Percentiles rank a stretch among this genome's conserved stretches.
Evolutionary conservation across 2,888 invertebrate genomes (phyloP).

Genomic region (Himalopsyche japonica): DNA sequence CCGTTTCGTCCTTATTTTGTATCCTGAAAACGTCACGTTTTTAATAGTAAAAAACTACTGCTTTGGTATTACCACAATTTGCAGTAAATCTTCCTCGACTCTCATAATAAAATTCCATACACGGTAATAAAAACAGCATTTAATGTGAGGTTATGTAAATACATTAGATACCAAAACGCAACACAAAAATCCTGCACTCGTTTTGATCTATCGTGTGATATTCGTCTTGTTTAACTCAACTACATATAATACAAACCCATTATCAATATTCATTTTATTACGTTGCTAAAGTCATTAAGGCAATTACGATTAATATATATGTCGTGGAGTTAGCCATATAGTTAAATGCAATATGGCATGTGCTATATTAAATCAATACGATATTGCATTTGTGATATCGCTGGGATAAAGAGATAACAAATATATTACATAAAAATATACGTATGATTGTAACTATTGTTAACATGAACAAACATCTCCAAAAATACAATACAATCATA

Average conservation of each 20-base stretch:
- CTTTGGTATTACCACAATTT: neutral
- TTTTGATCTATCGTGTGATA: neutral
- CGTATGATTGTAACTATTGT: no score
- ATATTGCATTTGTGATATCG: no score
- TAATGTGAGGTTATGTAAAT: neutral
- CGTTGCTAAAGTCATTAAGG: neutral
- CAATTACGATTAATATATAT: neutral
- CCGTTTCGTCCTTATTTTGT: no score
- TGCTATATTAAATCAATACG: no score
- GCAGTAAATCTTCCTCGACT: conserved; percentile 6
- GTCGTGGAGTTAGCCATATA: no score
- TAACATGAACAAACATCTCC: no score
- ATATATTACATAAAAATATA: no score
- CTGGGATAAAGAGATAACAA: no score
- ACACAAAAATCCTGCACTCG: neutral
- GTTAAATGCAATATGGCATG: neutral
- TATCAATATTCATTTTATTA: neutral
- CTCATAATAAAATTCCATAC: conserved; percentile 1
- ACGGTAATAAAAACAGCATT: conserved; percentile 15
- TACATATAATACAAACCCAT: neutral
- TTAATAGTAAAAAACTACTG: neutral
- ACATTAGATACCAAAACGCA: neutral
- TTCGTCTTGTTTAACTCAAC: neutral
- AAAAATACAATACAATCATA: no score
- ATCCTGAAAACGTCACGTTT: conserved; percentile 2